Percentiles rank a stretch among this genome's conserved stretches.
Conservation (phyloP, 2,113 vertebrate genomes). For the Genyomyrus donnyi region DNA sequence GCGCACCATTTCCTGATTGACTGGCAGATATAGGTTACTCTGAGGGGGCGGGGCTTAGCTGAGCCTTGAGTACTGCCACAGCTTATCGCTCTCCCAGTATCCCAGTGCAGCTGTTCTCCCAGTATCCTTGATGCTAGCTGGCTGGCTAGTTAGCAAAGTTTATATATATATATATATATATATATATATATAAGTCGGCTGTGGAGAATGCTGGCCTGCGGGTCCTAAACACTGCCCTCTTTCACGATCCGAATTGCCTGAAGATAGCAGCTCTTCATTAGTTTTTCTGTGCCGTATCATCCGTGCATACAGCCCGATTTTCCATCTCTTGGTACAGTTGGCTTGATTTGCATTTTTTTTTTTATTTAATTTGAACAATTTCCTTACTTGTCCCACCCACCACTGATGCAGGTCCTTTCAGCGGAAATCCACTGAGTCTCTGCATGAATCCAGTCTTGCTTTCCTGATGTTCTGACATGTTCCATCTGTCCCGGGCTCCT, state of each 20-base stretch:
- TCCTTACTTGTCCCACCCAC: background rate
- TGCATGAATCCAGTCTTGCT: background rate
- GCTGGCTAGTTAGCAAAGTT: background rate
- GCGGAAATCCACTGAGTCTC: background rate
- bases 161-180: too few species aligned
- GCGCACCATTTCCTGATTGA: constrained; percentile 1
- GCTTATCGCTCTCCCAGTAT: background rate
- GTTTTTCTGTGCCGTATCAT: background rate
- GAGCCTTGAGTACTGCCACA: background rate
- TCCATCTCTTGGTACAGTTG: background rate
- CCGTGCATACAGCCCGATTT: background rate
- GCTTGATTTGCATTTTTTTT: background rate
- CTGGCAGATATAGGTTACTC: background rate
- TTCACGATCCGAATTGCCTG: background rate
- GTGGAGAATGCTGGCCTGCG: background rate
- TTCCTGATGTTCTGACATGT: background rate
- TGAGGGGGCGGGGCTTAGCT: background rate
- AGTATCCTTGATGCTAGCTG: background rate
- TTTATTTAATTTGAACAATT: background rate
- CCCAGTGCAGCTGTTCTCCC: background rate
- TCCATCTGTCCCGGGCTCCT: background rate
- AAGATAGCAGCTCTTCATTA: background rate
- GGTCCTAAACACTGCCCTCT: background rate
- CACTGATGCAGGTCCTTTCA: background rate
- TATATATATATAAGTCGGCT: background rate